Conservation (phyloP, 2,888 invertebrate species). For the Agrilus biguttatus region DNA sequence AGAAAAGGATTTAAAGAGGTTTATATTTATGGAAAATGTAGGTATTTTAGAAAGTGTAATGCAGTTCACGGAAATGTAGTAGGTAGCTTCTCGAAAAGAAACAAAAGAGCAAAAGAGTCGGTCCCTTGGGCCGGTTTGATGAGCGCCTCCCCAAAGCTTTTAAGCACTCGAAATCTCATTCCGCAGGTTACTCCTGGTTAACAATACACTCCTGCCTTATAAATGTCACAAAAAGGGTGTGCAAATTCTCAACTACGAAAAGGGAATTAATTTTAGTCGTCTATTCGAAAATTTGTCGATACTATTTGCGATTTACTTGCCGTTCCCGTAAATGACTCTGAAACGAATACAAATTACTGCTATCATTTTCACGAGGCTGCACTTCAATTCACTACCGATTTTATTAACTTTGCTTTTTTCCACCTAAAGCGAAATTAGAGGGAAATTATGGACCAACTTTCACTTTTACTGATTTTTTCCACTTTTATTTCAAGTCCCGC, state of each 20-base stretch:
- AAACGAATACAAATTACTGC: slow-evolving; percentile 6
- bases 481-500: too few relatives aligned
- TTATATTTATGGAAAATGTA: too few relatives aligned
- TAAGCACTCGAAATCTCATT: slow-evolving; percentile 28
- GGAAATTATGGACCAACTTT: too few relatives aligned
- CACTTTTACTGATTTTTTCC: too few relatives aligned
- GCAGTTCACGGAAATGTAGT: too few relatives aligned
- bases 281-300: slow-evolving; percentile 29
- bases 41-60: too few relatives aligned
- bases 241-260: slow-evolving; percentile 31
- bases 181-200: slow-evolving; percentile 29
- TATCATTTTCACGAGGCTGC: slow-evolving; percentile 7
- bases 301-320: slow-evolving; percentile 20
- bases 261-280: slow-evolving; percentile 31
- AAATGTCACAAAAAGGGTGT: slow-evolving; percentile 31
- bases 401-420: too few relatives aligned
- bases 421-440: too few relatives aligned
- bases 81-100: slow-evolving; percentile 2
- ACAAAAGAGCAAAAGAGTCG: slow-evolving; percentile 23
- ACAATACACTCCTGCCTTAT: slow-evolving; percentile 33
- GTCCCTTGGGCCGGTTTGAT: slow-evolving; percentile 27
- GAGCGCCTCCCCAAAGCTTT: slow-evolving; percentile 29
- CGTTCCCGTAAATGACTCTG: slow-evolving; percentile 13
- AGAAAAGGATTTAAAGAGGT: too few relatives aligned
- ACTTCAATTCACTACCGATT: too few relatives aligned